These are phyloP conservation scores for Felis chaus DNA, from an alignment of 2,113 vertebrate species.

Conservation along the genomic window DNA sequence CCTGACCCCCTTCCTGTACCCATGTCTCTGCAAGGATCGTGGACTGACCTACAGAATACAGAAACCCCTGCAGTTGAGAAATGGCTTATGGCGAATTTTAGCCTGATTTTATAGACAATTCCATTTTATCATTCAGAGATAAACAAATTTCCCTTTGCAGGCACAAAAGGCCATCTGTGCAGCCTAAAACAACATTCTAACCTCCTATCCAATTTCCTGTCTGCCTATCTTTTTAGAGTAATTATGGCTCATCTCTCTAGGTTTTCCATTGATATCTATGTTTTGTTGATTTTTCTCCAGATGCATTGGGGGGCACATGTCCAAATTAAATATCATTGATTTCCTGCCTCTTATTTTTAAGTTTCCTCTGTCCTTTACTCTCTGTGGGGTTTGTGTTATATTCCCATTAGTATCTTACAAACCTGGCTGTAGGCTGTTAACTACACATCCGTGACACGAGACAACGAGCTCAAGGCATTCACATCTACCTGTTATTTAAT, in stretches of 20 bases:
- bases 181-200: slow-evolving; percentile 2
- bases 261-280: slow-evolving; percentile 44
- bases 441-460: background rate
- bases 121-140: background rate
- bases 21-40: background rate
- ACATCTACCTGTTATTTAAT: background rate
- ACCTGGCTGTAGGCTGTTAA: background rate
- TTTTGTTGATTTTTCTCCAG: slow-evolving; percentile 62
- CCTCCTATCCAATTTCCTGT: slow-evolving; percentile 45
- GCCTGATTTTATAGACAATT: background rate
- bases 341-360: slow-evolving; percentile 60
- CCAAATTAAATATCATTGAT: slow-evolving; percentile 69
- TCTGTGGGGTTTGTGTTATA: background rate
- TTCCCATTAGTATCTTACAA: slow-evolving; percentile 36
- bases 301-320: slow-evolving; percentile 32
- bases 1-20: background rate
- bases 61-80: background rate
- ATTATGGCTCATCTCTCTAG: slow-evolving; percentile 42
- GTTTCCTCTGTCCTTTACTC: slow-evolving; percentile 48
- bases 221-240: background rate
- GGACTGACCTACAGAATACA: background rate
- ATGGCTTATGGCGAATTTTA: background rate
- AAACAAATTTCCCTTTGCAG: slow-evolving; percentile 45
- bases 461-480: background rate
- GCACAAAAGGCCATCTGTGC: background rate